These are phyloP conservation scores for Montipora capricornis DNA, from an alignment of 64 coral and sea anemone genomes.

Conservation along the genomic window DNA sequence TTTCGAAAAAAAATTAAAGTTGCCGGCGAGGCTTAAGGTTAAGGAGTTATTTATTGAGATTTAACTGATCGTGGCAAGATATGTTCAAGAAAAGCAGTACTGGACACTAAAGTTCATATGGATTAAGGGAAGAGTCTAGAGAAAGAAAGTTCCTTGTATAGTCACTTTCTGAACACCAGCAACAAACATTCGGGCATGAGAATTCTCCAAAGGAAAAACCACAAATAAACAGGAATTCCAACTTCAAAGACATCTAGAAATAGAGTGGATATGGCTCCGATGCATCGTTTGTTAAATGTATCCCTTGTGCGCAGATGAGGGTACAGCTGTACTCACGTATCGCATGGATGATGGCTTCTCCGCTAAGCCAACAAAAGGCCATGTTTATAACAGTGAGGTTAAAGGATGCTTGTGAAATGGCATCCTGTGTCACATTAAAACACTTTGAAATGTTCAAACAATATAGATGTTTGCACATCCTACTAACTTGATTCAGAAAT, in stretches of 20 bases:
- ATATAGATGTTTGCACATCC: neutral
- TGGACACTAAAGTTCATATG: neutral
- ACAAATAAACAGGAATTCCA: slow-evolving; percentile 1
- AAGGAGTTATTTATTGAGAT: too few relatives aligned
- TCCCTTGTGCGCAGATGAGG: neutral
- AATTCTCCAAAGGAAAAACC: neutral
- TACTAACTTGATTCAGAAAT: neutral
- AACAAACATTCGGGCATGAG: slow-evolving; percentile 8
- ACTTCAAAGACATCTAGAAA: slow-evolving; percentile 14
- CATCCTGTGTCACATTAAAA: neutral
- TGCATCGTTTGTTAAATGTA: neutral
- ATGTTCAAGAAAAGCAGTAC: too few relatives aligned
- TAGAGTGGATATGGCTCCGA: neutral
- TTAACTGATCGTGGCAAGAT: too few relatives aligned
- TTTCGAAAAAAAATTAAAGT: too few relatives aligned
- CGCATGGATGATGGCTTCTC: neutral
- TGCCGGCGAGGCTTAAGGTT: too few relatives aligned
- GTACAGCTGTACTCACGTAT: neutral
- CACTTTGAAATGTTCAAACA: slow-evolving; percentile 25
- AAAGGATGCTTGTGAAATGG: neutral
- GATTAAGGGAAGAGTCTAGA: neutral
- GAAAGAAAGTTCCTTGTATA: neutral
- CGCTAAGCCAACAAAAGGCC: neutral
- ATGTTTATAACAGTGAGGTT: neutral
- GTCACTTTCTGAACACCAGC: neutral